phyloP scores from a whole-genome alignment of 2,113 vertebrate species.

The Eublepharis macularius region DNA sequence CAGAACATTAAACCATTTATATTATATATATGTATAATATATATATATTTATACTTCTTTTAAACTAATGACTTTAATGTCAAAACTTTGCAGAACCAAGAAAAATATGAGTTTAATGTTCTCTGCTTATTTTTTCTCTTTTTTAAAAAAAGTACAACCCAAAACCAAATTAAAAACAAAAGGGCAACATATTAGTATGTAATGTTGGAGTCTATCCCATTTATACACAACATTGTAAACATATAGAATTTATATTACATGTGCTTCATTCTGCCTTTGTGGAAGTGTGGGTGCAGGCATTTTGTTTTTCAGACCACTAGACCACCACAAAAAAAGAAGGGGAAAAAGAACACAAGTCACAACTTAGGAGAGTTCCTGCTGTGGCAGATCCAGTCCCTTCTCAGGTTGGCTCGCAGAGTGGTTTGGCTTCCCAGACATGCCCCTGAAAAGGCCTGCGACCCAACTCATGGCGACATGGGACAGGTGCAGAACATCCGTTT shows the following conservation, averaged over 20 bases:
- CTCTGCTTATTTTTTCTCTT: constrained; percentile 71
- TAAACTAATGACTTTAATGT: constrained; percentile 76
- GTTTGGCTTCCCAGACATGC: constrained; percentile 54
- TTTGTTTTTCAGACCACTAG: constrained; percentile 80
- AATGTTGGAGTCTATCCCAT: constrained; percentile 88
- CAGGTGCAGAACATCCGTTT: constrained; percentile 52
- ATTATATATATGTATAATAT: constrained; percentile 78
- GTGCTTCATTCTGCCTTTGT: constrained; percentile 93
- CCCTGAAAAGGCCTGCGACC: constrained; percentile 49
- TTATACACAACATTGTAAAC: constrained; percentile 99
- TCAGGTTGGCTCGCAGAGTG: constrained; percentile 48
- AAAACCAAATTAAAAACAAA: constrained; percentile 53
- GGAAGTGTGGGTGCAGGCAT: constrained; percentile 43
- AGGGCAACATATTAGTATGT: constrained; percentile 87
- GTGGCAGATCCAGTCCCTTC: constrained; percentile 62
- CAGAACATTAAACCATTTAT: constrained; percentile 87
- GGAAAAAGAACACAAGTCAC: constrained; percentile 67
- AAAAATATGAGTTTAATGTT: constrained; percentile 78
- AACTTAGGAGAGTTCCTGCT: constrained; percentile 62
- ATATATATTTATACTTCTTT: constrained; percentile 76
- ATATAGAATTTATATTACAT: constrained; percentile 99
- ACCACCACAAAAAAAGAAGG: constrained; percentile 66
- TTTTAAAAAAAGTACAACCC: constrained; percentile 69
- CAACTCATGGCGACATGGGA: constrained; percentile 44
- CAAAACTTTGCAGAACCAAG: constrained; percentile 77